Conservation (phyloP, 1,140 invertebrate genomes). For the Hyles vespertilio region DNA sequence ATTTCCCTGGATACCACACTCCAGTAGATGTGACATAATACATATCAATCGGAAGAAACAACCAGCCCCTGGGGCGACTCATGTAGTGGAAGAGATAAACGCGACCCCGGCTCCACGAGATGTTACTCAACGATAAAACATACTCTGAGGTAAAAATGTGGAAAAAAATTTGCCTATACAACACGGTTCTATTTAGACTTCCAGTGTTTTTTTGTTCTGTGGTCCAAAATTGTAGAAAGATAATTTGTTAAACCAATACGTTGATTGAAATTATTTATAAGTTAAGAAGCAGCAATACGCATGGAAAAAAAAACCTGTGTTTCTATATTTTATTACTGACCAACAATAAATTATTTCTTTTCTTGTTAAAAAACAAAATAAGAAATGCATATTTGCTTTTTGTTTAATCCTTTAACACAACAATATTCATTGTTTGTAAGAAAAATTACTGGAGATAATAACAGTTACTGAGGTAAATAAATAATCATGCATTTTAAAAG, state of each 20-base stretch:
- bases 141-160: conserved; percentile 18
- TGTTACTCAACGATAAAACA: conserved; percentile 17
- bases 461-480: too few species aligned
- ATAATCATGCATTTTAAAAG: too few species aligned
- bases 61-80: conserved; percentile 21
- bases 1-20: conserved; percentile 20
- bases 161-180: conserved; percentile 11
- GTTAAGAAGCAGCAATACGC: background rate
- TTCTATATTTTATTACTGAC: background rate
- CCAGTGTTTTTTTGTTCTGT: too few species aligned
- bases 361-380: conserved; percentile 4
- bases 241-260: too few species aligned
- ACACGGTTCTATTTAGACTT: too few species aligned
- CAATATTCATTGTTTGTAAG: too few species aligned
- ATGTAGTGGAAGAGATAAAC: conserved; percentile 47
- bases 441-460: too few species aligned
- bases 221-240: too few species aligned
- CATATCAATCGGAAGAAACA: conserved; percentile 34
- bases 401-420: too few species aligned
- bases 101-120: conserved; percentile 16
- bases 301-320: background rate
- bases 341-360: background rate
- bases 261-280: background rate
- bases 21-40: conserved; percentile 25
- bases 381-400: background rate